These are phyloP conservation scores for Pelobates cultripes DNA, from an alignment of 2,797 vertebrate genomes.

Conservation along the genomic window DNA sequence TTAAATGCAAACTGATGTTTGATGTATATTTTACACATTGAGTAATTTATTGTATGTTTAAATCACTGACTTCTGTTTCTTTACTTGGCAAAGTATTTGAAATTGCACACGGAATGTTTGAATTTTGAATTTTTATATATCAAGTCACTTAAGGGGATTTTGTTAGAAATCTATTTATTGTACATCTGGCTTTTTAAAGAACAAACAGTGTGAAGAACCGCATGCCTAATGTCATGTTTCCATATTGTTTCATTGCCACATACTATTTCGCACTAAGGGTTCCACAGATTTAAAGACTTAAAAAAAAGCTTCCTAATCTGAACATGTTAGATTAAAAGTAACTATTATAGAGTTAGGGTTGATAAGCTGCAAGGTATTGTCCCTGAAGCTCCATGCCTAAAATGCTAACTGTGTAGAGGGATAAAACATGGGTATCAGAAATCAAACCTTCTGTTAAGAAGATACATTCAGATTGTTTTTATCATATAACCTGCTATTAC, in stretches of 20 bases:
- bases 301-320: conserved; percentile 14
- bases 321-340: conserved; percentile 33
- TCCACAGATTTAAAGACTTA: not conserved
- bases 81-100: not conserved
- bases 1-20: too few relatives aligned
- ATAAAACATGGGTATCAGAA: not conserved
- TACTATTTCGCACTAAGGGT: conserved; percentile 10
- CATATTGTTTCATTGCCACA: not conserved
- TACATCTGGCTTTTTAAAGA: conserved; percentile 28
- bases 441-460: conserved; percentile 12
- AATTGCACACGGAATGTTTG: not conserved
- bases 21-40: too few relatives aligned
- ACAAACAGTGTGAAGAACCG: conserved; percentile 9
- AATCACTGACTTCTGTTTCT: too few relatives aligned
- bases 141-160: conserved; percentile 15
- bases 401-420: conserved; percentile 6
- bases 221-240: not conserved
- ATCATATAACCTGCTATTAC: not conserved
- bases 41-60: too few relatives aligned
- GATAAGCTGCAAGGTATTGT: conserved; percentile 23
- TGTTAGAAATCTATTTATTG: conserved; percentile 27
- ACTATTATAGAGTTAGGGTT: not conserved
- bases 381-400: conserved; percentile 18
- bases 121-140: not conserved
- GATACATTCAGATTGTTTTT: conserved; percentile 2